Conservation (phyloP, 2,888 invertebrate species). For the Xiphydria camelus region DNA sequence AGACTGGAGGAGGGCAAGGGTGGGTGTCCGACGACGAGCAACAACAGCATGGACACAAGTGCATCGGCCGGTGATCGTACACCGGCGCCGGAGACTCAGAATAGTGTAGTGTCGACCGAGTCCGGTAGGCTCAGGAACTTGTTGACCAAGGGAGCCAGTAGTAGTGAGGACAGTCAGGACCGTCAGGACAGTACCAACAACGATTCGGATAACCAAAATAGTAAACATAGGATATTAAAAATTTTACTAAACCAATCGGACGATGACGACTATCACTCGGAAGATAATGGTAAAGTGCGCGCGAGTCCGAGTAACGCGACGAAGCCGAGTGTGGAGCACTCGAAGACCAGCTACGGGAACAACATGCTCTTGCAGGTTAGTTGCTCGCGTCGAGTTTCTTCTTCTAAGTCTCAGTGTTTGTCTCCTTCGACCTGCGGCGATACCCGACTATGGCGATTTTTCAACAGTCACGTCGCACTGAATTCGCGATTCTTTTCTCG, state of each 20-base stretch:
- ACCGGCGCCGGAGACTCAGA: constrained; percentile 29
- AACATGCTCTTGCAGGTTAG: constrained; percentile 70
- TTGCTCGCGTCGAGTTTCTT: too few species aligned
- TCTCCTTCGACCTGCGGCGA: too few species aligned
- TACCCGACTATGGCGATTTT: too few species aligned
- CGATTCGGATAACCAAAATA: constrained; percentile 54
- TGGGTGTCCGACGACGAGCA: constrained; percentile 10
- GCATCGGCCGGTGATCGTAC: neutral
- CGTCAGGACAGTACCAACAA: constrained; percentile 39
- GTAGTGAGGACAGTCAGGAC: constrained; percentile 38
- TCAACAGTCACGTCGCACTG: too few species aligned
- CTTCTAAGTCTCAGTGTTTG: constrained; percentile 6
- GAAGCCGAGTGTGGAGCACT: constrained; percentile 51
- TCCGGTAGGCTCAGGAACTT: constrained; percentile 62
- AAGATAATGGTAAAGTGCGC: constrained; percentile 58
- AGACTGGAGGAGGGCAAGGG: constrained; percentile 21
- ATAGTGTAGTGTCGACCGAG: constrained; percentile 48
- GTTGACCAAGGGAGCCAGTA: constrained; percentile 54
- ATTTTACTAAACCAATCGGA: constrained; percentile 71
- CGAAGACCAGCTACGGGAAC: constrained; percentile 60
- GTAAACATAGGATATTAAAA: constrained; percentile 63
- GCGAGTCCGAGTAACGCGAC: constrained; percentile 48
- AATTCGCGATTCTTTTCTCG: too few species aligned
- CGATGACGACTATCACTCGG: constrained; percentile 63
- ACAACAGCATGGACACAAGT: constrained; percentile 14